Evolutionary conservation across 2,113 vertebrate species (phyloP), one percentile per base, ranked within the genome.

Genomic region (Prolemur simus): DNA sequence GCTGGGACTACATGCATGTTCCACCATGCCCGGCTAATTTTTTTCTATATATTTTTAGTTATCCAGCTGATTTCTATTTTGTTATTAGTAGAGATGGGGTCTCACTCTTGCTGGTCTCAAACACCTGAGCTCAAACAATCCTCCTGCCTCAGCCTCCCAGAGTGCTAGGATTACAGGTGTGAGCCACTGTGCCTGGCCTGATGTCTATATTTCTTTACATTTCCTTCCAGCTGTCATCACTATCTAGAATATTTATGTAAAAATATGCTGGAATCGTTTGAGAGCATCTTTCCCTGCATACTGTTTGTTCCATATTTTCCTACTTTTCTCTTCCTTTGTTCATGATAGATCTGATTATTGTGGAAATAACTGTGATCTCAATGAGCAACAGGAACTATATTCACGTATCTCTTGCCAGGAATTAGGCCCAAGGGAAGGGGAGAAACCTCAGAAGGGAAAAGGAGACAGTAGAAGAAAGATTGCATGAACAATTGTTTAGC

Each of bases 371-470:
- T 92, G n/a, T 73, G 71, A 42, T 60, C 32, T 85, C 78, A 83
- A 27, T n/a, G 60, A 96, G 54, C 82, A 68, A 56, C 42, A 74
- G 80, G 54, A 85, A 34, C 89, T 77, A 0, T 93, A 91, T 97
- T 74, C 54, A 52, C 9, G 7, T 56, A 32, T 54, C 77, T 73
- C 49, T 87, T 82, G 89, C 71, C 87, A 78, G 60, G 47, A 82
- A 71, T 45, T 82, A 64, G 73, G 66, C 73, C 73, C 82, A 56
- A 73, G 47, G 76, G 95, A 80, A 77, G 66, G 54, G 80, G 90
- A 47, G 42, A 56, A 74, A 37, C 37, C 83, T 69, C 42, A 63
- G 93, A 87, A 87, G 81, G 87, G 66, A 60, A 68, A 81, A 54
- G 74, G 47, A 90, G 21, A 69, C 34, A 20, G 29, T 8, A 12